Percentiles rank a stretch among this genome's conserved stretches.
These are phyloP conservation scores for Andrena minutula DNA, from an alignment of 2,888 invertebrate genomes.

Conservation along the genomic window DNA sequence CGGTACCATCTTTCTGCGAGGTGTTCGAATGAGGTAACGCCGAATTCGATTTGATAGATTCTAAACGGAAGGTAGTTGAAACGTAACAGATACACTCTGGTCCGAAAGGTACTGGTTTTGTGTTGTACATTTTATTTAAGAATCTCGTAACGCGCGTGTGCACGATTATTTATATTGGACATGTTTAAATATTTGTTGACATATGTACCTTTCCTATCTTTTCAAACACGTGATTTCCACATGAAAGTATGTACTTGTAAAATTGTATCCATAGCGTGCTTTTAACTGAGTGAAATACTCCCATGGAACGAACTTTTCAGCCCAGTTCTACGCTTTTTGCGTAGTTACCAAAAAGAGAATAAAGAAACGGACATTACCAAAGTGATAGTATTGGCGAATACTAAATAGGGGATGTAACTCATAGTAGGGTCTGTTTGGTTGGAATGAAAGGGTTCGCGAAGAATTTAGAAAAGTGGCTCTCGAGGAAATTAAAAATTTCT, in stretches of 20 bases:
- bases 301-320: constrained; percentile 41
- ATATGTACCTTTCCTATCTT: constrained; percentile 31
- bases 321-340: constrained; percentile 54
- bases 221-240: constrained; percentile 23
- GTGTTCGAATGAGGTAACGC: constrained; percentile 6
- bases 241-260: constrained; percentile 5
- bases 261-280: constrained; percentile 22
- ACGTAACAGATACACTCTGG: constrained; percentile 5
- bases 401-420: constrained; percentile 16
- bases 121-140: constrained; percentile 62
- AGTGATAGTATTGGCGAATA: constrained; percentile 60
- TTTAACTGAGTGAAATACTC: constrained; percentile 47
- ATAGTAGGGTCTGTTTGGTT: constrained; percentile 22
- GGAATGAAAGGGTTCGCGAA: constrained; percentile 19
- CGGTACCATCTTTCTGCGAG: background rate
- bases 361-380: constrained; percentile 48
- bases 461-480: constrained; percentile 16
- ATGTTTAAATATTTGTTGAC: constrained; percentile 44
- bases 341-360: constrained; percentile 41
- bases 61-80: constrained; percentile 14
- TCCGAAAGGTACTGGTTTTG: constrained; percentile 38
- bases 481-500: background rate
- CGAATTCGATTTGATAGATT: constrained; percentile 21
- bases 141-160: constrained; percentile 61
- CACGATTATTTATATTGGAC: constrained; percentile 55